Percentiles rank a stretch among this genome's conserved stretches.
Evolutionary conservation across 2,888 invertebrate genomes (phyloP).

Genomic region (Oscheius sp.): DNA sequence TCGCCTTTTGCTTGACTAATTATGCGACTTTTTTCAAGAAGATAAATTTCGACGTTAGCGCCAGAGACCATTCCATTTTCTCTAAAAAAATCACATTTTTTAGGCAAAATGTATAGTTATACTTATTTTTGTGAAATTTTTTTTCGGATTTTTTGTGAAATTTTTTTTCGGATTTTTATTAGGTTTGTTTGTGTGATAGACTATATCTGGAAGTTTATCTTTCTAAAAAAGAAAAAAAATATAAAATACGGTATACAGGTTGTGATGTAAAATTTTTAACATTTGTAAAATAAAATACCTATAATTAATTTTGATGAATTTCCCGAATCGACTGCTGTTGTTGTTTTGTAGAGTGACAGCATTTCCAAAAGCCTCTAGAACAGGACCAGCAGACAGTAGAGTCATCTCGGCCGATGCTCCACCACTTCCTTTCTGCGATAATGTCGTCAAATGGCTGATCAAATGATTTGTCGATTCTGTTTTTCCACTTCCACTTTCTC

Average conservation of each 20-base stretch:
- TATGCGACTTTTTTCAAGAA: constrained; percentile 92
- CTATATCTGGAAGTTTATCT: no score
- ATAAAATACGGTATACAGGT: no score
- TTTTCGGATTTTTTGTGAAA: background rate
- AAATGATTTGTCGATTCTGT: constrained; percentile 95
- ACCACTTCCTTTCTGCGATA: constrained; percentile 87
- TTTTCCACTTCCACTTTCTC: constrained; percentile 76
- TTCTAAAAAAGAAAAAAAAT: no score
- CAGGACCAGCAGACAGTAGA: constrained; percentile 92
- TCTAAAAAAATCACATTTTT: no score
- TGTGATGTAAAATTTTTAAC: no score
- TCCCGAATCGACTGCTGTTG: constrained; percentile 94
- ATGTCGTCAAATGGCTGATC: constrained; percentile 89
- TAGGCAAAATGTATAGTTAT: no score
- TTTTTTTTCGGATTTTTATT: background rate
- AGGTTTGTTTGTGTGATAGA: no score
- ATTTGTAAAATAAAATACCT: no score
- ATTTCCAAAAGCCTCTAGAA: constrained; percentile 96
- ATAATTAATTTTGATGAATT: constrained; percentile 96
- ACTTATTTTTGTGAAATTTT: no score
- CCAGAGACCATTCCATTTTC: constrained; percentile 98
- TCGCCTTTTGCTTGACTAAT: constrained; percentile 92
- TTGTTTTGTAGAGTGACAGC: constrained; percentile 97
- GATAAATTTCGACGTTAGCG: constrained; percentile 94
- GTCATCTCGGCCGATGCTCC: constrained; percentile 96